These are phyloP conservation scores for Cheilosia impressa DNA, from an alignment of 2,888 invertebrate species.

Conservation along the genomic window DNA sequence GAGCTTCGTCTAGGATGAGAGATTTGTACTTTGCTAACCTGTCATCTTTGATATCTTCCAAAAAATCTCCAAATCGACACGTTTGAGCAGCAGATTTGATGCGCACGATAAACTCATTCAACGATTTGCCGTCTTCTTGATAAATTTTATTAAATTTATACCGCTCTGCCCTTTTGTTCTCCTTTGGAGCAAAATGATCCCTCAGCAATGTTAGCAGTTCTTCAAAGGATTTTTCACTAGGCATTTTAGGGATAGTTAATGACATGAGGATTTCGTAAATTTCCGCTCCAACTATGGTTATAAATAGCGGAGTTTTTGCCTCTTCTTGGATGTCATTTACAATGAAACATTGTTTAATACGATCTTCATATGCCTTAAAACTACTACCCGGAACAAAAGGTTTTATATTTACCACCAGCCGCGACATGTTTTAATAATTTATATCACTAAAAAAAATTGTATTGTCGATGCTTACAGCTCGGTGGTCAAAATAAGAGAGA, in stretches of 20 bases:
- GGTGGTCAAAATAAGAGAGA: background rate
- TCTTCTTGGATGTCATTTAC: slow-evolving; percentile 39
- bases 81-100: slow-evolving; percentile 36
- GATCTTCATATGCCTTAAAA: slow-evolving; percentile 18
- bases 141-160: slow-evolving; percentile 47
- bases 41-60: slow-evolving; percentile 5
- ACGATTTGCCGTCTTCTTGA: slow-evolving; percentile 40
- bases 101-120: slow-evolving; percentile 42
- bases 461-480: background rate
- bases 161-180: slow-evolving; percentile 39
- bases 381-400: slow-evolving; percentile 23
- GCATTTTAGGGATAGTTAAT: slow-evolving; percentile 23
- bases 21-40: background rate
- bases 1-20: slow-evolving; percentile 22
- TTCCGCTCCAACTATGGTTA: slow-evolving; percentile 47
- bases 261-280: slow-evolving; percentile 46
- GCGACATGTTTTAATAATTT: slow-evolving; percentile 9
- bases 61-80: slow-evolving; percentile 28
- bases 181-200: slow-evolving; percentile 47
- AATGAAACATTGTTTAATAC: slow-evolving; percentile 21
- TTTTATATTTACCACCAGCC: slow-evolving; percentile 12
- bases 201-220: slow-evolving; percentile 26
- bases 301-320: slow-evolving; percentile 14
- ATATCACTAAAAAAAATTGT: background rate
- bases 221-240: slow-evolving; percentile 25